A percentile compares a stretch with the other conserved stretches of the same genome.
Evolutionary conservation across 2,888 invertebrate species (phyloP).

Genomic region (Lathronympha strigana): DNA sequence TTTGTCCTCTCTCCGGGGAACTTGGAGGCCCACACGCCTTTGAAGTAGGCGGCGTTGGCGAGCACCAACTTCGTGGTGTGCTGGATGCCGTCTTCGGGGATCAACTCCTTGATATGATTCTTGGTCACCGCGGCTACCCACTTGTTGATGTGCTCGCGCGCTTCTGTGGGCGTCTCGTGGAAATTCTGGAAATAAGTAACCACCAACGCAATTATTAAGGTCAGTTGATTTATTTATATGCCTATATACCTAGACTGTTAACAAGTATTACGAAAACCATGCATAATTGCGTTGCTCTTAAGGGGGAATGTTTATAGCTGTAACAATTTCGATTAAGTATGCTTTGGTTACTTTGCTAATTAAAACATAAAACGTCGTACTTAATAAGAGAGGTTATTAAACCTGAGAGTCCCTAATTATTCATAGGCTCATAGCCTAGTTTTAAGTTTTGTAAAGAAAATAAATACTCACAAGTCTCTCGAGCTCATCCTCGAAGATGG

Average conservation of each 20-base stretch:
- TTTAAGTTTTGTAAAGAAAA: not conserved
- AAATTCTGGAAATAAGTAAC: slow-evolving; percentile 82
- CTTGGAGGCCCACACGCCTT: slow-evolving; percentile 92
- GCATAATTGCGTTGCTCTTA: slow-evolving; percentile 10
- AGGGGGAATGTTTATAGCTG: slow-evolving; percentile 24
- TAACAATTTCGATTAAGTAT: slow-evolving; percentile 23
- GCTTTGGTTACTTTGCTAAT: slow-evolving; percentile 23
- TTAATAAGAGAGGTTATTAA: slow-evolving; percentile 9
- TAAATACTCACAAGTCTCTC: slow-evolving; percentile 77
- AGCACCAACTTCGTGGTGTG: slow-evolving; percentile 88
- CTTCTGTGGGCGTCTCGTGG: slow-evolving; percentile 81
- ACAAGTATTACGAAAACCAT: slow-evolving; percentile 12
- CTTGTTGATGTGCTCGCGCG: slow-evolving; percentile 87
- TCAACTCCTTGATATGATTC: slow-evolving; percentile 89
- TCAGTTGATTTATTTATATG: not conserved
- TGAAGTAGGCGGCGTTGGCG: slow-evolving; percentile 95
- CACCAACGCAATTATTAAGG: not conserved
- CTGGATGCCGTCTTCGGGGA: slow-evolving; percentile 86
- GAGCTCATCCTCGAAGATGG: slow-evolving; percentile 87
- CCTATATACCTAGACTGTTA: not conserved
- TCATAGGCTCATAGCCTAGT: not conserved
- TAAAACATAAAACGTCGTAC: slow-evolving; percentile 25
- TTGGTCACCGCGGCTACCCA: slow-evolving; percentile 92
- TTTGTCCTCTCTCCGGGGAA: slow-evolving; percentile 89
- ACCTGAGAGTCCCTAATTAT: too few relatives aligned